Evolutionary conservation across 2,113 vertebrate genomes (phyloP).

Genomic region (Heteronetta atricapilla): DNA sequence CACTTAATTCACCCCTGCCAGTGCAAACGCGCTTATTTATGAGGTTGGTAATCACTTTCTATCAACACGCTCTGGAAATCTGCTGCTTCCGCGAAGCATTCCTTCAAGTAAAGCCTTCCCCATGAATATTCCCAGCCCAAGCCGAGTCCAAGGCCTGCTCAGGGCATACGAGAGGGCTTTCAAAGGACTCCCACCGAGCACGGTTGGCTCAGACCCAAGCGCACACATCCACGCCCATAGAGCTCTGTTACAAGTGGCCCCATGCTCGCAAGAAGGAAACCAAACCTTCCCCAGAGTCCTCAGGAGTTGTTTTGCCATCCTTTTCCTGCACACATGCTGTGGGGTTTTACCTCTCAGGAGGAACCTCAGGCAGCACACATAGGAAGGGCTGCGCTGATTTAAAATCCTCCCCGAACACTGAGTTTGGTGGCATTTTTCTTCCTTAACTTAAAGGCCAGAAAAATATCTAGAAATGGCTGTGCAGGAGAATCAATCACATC

Average conservation of each 20-base stretch:
- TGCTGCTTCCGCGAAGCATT: constrained; percentile 24
- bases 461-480: background rate
- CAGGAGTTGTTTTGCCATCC: background rate
- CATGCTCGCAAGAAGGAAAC: background rate
- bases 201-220: background rate
- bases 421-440: background rate
- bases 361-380: background rate
- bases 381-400: background rate
- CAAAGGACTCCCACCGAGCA: constrained; percentile 31
- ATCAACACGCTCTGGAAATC: constrained; percentile 9
- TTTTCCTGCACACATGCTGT: background rate
- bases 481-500: constrained; percentile 33
- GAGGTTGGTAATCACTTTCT: constrained; percentile 3
- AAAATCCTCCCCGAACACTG: background rate
- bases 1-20: constrained; percentile 37
- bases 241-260: background rate
- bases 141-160: background rate
- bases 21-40: constrained; percentile 43
- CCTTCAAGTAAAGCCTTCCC: background rate
- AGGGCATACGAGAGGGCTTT: constrained; percentile 28
- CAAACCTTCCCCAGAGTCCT: background rate
- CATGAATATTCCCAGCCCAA: background rate
- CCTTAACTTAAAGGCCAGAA: constrained; percentile 13
- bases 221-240: constrained; percentile 23
- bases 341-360: background rate